Percentiles rank a stretch among this genome's conserved stretches.
Evolutionary conservation across 1,140 invertebrate species (phyloP).

Genomic region (Leptestheria dahalacensis): DNA sequence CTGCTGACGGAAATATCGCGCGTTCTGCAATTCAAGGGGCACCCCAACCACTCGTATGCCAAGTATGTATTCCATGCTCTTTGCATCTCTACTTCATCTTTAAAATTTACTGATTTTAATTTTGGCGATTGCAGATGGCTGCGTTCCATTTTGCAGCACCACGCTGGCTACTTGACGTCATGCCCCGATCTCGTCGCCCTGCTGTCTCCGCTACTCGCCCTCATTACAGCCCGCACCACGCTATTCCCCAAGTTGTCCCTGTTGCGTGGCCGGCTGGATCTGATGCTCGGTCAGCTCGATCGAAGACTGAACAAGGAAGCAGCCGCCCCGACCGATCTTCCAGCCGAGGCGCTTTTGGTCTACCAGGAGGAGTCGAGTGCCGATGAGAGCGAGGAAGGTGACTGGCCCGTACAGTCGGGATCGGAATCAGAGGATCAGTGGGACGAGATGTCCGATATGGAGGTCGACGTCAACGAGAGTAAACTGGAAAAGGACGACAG

Average conservation of each 20-base stretch:
- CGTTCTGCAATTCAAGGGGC: conserved; percentile 32
- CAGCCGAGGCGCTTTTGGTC: conserved; percentile 20
- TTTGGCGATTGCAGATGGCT: conserved; percentile 39
- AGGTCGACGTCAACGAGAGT: conserved; percentile 15
- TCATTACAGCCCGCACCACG: conserved; percentile 39
- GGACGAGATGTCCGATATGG: conserved; percentile 19
- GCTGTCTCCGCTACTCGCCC: conserved; percentile 38
- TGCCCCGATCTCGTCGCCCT: conserved; percentile 37
- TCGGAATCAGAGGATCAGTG: conserved; percentile 22
- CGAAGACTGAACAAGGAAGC: conserved; percentile 17
- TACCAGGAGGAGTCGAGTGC: conserved; percentile 22
- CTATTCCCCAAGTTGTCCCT: conserved; percentile 36
- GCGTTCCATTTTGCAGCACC: conserved; percentile 37
- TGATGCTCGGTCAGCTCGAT: conserved; percentile 22
- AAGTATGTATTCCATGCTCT: background rate
- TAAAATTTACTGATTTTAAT: background rate
- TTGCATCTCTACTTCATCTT: background rate
- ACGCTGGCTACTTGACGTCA: conserved; percentile 43
- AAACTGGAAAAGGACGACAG: conserved; percentile 16
- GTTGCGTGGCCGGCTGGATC: conserved; percentile 38
- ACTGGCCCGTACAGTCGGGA: conserved; percentile 15
- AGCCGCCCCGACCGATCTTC: conserved; percentile 12
- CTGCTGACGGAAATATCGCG: conserved; percentile 43
- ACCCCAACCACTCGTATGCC: conserved; percentile 7
- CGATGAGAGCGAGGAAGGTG: conserved; percentile 20